Percentiles rank a stretch among this genome's conserved stretches.
Evolutionary conservation across 2,888 invertebrate species (phyloP).

Genomic region (Perizoma affinitatum): DNA sequence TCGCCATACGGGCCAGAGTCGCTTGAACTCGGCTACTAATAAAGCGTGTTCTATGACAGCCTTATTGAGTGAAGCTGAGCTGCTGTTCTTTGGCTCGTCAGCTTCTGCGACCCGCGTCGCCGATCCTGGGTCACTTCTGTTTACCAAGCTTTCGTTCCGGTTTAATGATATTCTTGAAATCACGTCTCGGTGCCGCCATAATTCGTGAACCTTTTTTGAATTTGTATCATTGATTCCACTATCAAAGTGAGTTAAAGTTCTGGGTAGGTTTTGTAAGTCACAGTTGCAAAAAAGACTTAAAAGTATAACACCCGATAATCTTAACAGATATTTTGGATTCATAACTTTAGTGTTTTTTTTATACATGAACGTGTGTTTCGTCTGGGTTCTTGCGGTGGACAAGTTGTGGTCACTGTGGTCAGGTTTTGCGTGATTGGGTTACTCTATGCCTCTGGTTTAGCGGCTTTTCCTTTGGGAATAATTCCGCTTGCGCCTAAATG

Average conservation of each 20-base stretch:
- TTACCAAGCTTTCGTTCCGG: constrained; percentile 42
- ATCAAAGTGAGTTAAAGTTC: constrained; percentile 28
- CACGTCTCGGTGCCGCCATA: constrained; percentile 38
- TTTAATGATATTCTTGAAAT: constrained; percentile 40
- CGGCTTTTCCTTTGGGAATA: constrained; percentile 61
- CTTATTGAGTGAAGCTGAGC: constrained; percentile 46
- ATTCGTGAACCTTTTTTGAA: constrained; percentile 35
- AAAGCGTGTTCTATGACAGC: constrained; percentile 50
- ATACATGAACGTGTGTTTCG: constrained; percentile 58
- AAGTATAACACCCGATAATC: constrained; percentile 47
- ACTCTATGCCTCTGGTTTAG: constrained; percentile 53
- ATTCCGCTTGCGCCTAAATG: constrained; percentile 70
- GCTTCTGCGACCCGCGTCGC: constrained; percentile 42
- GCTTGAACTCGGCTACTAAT: constrained; percentile 64
- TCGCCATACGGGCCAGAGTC: constrained; percentile 68
- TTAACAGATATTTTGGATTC: constrained; percentile 35
- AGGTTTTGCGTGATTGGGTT: constrained; percentile 47
- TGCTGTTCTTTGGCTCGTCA: constrained; percentile 45
- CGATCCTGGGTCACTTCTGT: constrained; percentile 41
- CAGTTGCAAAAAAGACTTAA: constrained; percentile 50
- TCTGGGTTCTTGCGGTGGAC: constrained; percentile 51
- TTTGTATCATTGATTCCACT: constrained; percentile 30
- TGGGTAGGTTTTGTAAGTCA: constrained; percentile 15
- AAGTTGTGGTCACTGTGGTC: constrained; percentile 37
- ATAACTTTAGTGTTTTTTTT: constrained; percentile 30